These are phyloP conservation scores for Drosophila fulvimacula DNA, from an alignment of 2,888 invertebrate genomes.

Conservation along the genomic window DNA sequence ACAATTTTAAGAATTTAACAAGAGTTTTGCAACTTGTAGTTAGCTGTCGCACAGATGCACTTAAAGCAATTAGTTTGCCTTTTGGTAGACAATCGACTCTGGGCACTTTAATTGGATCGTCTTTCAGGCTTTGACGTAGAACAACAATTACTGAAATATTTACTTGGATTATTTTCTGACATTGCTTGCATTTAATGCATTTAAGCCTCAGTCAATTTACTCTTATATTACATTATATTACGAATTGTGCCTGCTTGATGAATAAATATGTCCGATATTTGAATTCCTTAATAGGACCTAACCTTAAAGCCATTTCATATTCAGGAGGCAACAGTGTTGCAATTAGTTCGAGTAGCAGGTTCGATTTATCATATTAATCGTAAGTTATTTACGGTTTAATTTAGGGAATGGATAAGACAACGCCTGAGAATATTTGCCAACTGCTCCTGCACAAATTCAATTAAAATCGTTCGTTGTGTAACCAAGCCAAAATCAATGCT, in stretches of 20 bases:
- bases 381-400: constrained; percentile 4
- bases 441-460: constrained; percentile 56
- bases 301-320: neutral
- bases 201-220: neutral
- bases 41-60: constrained; percentile 14
- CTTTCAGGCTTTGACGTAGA: constrained; percentile 2
- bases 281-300: neutral
- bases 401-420: neutral
- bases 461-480: constrained; percentile 53
- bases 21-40: constrained; percentile 1
- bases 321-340: too few species aligned
- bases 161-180: neutral
- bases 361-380: neutral
- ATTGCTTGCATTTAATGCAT: neutral
- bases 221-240: too few species aligned
- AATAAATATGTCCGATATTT: neutral
- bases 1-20: constrained; percentile 12
- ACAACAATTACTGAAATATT: neutral
- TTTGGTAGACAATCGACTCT: neutral
- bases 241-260: neutral
- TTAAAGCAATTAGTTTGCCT: constrained; percentile 29
- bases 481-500: constrained; percentile 43
- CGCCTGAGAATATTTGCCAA: constrained; percentile 31
- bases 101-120: constrained; percentile 1
- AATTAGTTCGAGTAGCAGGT: constrained; percentile 1